A percentile compares a stretch with the other conserved stretches of the same genome.
These are phyloP conservation scores for Cephus nigrinus DNA, from an alignment of 2,888 invertebrate species.

Conservation along the genomic window DNA sequence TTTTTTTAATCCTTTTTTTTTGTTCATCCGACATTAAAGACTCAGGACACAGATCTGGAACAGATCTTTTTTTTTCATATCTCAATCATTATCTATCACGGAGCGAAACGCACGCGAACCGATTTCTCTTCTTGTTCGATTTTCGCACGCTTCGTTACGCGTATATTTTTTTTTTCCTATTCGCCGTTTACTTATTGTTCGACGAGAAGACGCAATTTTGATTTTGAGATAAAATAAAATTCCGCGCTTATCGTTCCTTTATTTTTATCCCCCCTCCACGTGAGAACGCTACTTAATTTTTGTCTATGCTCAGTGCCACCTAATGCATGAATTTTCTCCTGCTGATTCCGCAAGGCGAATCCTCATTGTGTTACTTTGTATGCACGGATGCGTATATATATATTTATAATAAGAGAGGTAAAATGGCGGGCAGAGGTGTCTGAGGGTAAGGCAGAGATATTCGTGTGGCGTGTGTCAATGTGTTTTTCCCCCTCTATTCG, in stretches of 20 bases:
- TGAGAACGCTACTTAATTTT: background rate
- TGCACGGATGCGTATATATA: constrained; percentile 31
- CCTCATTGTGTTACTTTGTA: constrained; percentile 26
- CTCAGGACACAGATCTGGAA: background rate
- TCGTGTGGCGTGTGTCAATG: background rate
- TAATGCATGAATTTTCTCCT: background rate
- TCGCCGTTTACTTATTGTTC: constrained; percentile 10
- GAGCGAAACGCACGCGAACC: background rate
- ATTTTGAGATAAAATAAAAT: constrained; percentile 19
- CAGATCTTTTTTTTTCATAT: background rate
- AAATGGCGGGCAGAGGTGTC: background rate
- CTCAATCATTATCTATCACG: background rate
- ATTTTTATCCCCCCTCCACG: background rate
- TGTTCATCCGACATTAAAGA: background rate
- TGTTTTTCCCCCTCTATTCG: background rate
- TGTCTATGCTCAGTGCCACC: background rate
- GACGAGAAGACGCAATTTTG: background rate
- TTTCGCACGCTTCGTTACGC: background rate
- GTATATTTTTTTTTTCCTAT: background rate
- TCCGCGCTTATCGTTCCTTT: constrained; percentile 15
- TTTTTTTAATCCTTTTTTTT: background rate
- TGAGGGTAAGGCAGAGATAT: background rate
- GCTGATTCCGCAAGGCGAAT: background rate
- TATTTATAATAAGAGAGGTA: constrained; percentile 14
- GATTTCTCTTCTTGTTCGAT: background rate